Evolutionary conservation across 1,140 invertebrate species (phyloP).

Genomic region (Solenopsis fugax): DNA sequence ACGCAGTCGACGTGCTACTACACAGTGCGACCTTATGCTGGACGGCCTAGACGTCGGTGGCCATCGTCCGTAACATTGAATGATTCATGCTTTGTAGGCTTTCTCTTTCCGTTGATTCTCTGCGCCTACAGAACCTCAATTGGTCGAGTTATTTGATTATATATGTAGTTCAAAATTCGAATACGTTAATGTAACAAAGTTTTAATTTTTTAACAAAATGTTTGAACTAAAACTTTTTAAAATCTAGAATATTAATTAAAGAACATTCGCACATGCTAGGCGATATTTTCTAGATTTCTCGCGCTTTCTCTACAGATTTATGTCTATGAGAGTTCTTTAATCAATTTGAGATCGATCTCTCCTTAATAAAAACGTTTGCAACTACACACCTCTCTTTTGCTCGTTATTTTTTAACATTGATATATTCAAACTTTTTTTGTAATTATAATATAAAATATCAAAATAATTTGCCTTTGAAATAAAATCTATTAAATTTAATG

Average conservation of each 20-base stretch:
- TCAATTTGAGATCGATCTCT: background rate
- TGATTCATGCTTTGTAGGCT: conserved; percentile 65
- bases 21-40: conserved; percentile 46
- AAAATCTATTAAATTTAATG: background rate
- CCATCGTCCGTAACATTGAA: conserved; percentile 52
- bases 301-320: conserved; percentile 28
- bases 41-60: conserved; percentile 44
- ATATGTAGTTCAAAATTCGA: background rate
- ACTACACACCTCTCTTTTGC: background rate
- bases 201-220: background rate
- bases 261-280: background rate
- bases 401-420: background rate
- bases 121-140: background rate
- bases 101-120: conserved; percentile 76
- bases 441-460: background rate
- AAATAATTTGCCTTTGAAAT: background rate
- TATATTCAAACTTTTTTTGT: background rate
- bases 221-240: background rate
- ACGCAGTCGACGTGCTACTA: conserved; percentile 60
- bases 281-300: conserved; percentile 19
- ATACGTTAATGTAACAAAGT: background rate
- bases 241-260: background rate
- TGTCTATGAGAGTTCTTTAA: background rate
- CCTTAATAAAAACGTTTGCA: background rate
- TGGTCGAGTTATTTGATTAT: background rate